Base-by-base conservation (phyloP, 2,888 invertebrate genomes). In the Cryptus armator region DNA sequence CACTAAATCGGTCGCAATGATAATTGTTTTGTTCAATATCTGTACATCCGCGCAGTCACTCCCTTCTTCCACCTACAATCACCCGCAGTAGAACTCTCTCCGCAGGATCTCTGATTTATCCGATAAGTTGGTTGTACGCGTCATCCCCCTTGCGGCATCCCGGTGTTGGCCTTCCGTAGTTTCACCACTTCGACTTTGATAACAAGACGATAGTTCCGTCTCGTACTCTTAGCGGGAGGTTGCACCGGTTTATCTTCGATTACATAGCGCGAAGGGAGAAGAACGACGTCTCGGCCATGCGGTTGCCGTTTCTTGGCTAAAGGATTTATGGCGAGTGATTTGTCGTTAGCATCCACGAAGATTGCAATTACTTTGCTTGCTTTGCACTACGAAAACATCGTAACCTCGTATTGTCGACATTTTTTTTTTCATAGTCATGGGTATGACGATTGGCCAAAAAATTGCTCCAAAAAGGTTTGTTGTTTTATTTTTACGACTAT, bases 341-440 rank as follows among this genome's bases (percentile, higher is more conserved):
- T 93, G 93, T 93, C 91, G 92, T 90, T 91, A 91, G 91, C 91
- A 71, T 74, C 79, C 80, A 83, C 91, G 91, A 93, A 37, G 93
- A 93, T 93, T 93, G 93, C 93, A 93, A 93, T 93, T 93, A 93
- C 93, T 93, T 93, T 93, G 92, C 92, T 88, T 88, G 78, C 78
- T 77, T 77, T 81, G 10, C 66, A 74, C 72, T 74, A 68, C 84
- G 29, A 37, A 53, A 29, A 56, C 71, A 46, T 12, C 12, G n/a
- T 43, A 62, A 37, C 53, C 19, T 51, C n/a, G 71, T 24, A 24
- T 24, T 24, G 19, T 19, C 1, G 19, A 19, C 0, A 19, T 19
- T 19, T 19, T 19, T n/a, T n/a, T n/a, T n/a, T n/a, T n/a, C n/a
- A n/a, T n/a, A n/a, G n/a, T n/a, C n/a, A n/a, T n/a, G n/a, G n/a